Evolutionary conservation across 2,888 invertebrate species (phyloP).

Genomic region (Cetonia aurata): DNA sequence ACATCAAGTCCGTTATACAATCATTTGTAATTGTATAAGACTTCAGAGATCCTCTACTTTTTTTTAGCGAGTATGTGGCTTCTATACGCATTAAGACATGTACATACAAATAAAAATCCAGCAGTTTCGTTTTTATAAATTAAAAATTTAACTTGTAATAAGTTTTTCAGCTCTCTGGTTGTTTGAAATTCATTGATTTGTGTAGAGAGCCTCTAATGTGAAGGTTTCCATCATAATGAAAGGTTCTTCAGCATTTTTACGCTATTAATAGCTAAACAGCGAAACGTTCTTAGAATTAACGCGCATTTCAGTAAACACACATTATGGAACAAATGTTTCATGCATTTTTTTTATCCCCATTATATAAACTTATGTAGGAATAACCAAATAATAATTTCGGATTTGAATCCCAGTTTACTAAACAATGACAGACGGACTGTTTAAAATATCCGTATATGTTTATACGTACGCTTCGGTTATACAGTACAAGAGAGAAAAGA

Average conservation of each 20-base stretch:
- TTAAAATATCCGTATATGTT: slow-evolving; percentile 46
- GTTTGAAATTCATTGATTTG: neutral
- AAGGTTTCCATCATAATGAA: slow-evolving; percentile 25
- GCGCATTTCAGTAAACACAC: slow-evolving; percentile 35
- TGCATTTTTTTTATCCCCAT: slow-evolving; percentile 43
- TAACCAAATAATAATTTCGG: slow-evolving; percentile 45
- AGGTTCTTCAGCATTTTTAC: slow-evolving; percentile 26
- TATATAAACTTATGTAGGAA: slow-evolving; percentile 43
- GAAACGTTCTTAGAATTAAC: slow-evolving; percentile 29
- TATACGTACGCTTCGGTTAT: slow-evolving; percentile 43
- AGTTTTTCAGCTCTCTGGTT: neutral
- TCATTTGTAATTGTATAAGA: neutral
- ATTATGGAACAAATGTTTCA: slow-evolving; percentile 46
- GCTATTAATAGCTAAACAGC: slow-evolving; percentile 31
- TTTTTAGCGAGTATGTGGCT: too few relatives aligned
- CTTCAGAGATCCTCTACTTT: neutral
- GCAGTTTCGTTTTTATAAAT: neutral
- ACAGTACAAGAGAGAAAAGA: slow-evolving; percentile 44
- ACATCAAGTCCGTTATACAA: neutral
- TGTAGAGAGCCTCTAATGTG: slow-evolving; percentile 1
- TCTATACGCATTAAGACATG: too few relatives aligned
- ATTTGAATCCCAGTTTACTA: slow-evolving; percentile 44
- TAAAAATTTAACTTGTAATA: neutral
- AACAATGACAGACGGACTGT: slow-evolving; percentile 47
- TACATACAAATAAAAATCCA: too few relatives aligned